These are phyloP conservation scores for Tragulus kanchil DNA, from an alignment of 2,113 vertebrate species.

Conservation along the genomic window DNA sequence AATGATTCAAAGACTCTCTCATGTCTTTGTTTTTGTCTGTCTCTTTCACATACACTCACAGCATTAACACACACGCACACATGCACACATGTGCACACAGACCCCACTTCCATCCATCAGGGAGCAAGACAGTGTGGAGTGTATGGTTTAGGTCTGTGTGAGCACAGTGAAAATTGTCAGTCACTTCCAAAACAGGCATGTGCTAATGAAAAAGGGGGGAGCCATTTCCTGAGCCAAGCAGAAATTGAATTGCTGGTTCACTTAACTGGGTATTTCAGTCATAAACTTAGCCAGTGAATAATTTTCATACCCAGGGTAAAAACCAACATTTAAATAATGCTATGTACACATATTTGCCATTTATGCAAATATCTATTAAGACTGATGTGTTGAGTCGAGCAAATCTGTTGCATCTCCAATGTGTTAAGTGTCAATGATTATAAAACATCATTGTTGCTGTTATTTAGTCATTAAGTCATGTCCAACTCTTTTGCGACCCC, in stretches of 20 bases:
- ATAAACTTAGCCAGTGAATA: constrained; percentile 58
- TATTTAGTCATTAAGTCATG: not conserved
- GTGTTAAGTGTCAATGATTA: not conserved
- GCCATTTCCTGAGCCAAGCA: not conserved
- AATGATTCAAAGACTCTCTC: not conserved
- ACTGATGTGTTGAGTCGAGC: not conserved
- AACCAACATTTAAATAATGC: constrained; percentile 53
- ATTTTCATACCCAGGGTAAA: constrained; percentile 23
- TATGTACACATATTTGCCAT: not conserved
- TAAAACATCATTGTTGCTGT: not conserved
- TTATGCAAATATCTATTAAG: not conserved
- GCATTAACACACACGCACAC: not conserved
- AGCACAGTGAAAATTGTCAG: constrained; percentile 5
- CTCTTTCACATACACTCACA: not conserved
- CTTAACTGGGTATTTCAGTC: constrained; percentile 42
- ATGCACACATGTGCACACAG: not conserved
- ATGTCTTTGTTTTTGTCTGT: not conserved
- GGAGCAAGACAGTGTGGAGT: constrained; percentile 40
- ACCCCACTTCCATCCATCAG: not conserved
- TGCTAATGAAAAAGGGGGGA: not conserved
- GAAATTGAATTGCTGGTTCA: constrained; percentile 46
- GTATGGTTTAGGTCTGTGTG: not conserved
- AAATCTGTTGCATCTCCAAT: not conserved
- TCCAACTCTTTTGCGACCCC: not conserved
- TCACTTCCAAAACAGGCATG: not conserved